Percentiles rank a stretch among this genome's conserved stretches.
Conservation (phyloP, 2,113 vertebrate species). For the Murina feae region DNA sequence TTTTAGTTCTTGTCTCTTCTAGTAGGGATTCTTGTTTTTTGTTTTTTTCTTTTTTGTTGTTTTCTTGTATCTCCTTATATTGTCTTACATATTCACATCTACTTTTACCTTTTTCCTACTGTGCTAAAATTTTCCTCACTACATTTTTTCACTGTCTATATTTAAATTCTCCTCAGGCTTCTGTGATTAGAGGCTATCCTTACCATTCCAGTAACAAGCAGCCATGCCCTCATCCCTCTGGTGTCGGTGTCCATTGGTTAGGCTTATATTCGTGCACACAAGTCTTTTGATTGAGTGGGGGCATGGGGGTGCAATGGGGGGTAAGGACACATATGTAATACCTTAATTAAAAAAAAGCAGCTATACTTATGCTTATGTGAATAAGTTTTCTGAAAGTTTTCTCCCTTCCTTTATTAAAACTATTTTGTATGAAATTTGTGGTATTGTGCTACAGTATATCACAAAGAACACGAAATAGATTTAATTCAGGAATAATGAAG, state of each 20-base stretch:
- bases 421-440: conserved; percentile 19
- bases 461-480: not conserved
- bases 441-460: not conserved
- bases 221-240: too few relatives aligned
- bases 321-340: too few relatives aligned
- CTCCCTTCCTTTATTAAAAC: conserved; percentile 21
- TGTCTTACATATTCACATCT: not conserved
- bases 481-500: not conserved
- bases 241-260: too few relatives aligned
- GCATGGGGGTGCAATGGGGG: too few relatives aligned
- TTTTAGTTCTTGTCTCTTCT: not conserved
- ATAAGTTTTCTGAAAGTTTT: not conserved
- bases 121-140: conserved; percentile 44
- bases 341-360: not conserved
- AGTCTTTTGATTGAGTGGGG: too few relatives aligned
- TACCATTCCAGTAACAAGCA: conserved; percentile 45
- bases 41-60: not conserved
- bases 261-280: too few relatives aligned
- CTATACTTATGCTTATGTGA: not conserved
- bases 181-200: conserved; percentile 39
- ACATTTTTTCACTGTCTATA: conserved; percentile 31
- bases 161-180: conserved; percentile 18
- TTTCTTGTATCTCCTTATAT: not conserved
- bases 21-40: not conserved
- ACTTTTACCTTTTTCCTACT: conserved; percentile 25